Conservation (phyloP, 2,113 vertebrate species). For the Nothoprocta pentlandii region DNA sequence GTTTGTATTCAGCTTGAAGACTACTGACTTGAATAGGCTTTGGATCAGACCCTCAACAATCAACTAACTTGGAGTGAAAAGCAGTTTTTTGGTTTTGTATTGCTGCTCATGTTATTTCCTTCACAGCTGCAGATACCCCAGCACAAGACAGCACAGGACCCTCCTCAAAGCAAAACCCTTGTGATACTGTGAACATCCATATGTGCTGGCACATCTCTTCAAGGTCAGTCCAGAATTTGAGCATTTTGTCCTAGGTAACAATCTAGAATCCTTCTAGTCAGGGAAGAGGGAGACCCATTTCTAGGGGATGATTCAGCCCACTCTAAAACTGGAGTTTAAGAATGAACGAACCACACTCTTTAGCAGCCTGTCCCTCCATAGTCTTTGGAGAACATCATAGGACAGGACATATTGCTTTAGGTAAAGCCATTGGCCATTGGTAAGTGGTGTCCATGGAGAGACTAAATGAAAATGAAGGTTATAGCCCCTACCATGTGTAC, state of each 20-base stretch:
- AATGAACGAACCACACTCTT: neutral
- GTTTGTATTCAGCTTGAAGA: slow-evolving; percentile 23
- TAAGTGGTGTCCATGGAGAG: neutral
- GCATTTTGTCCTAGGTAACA: neutral
- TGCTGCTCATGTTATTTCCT: neutral
- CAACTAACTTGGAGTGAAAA: neutral
- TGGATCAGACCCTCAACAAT: neutral
- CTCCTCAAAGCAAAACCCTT: neutral
- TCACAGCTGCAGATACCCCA: neutral
- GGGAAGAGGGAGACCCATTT: neutral
- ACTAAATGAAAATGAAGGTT: neutral
- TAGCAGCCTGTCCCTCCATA: neutral
- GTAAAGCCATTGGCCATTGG: neutral
- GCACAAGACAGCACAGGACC: neutral
- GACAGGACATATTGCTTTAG: neutral
- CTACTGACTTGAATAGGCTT: neutral
- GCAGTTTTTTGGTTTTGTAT: neutral
- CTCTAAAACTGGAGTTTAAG: neutral
- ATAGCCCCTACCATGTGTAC: neutral
- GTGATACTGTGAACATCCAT: neutral
- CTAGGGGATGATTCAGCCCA: neutral
- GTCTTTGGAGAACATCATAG: neutral
- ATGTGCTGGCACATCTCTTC: neutral
- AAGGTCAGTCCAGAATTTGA: neutral
- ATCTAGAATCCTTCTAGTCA: neutral